Evolutionary conservation across 2,113 vertebrate species (phyloP).

Genomic region (Prionailurus bengalensis): DNA sequence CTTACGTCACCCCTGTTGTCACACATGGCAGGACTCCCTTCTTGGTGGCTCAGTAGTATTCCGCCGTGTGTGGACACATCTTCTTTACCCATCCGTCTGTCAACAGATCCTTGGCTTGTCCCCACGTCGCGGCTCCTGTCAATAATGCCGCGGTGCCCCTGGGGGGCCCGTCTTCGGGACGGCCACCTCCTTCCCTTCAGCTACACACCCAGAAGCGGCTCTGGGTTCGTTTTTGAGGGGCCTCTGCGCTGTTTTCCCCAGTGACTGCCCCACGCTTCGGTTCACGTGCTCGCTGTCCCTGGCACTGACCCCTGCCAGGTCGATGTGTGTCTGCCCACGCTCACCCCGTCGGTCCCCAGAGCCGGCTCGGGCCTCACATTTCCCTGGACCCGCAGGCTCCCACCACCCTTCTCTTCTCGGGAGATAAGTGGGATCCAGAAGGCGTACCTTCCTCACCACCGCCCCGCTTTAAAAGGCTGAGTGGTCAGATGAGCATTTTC

Average conservation of each 20-base stretch:
- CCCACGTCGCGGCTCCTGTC: rapidly evolving
- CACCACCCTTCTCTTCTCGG: neutral
- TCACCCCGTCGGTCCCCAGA: neutral
- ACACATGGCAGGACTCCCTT: neutral
- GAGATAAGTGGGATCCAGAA: too few relatives aligned
- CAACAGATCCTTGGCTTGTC: neutral
- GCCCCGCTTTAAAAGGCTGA: neutral
- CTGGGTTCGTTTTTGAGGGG: neutral
- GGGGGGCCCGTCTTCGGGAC: rapidly evolving
- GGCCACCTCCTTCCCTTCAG: rapidly evolving
- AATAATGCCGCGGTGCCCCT: rapidly evolving
- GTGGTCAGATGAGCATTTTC: rapidly evolving
- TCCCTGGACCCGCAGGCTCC: neutral
- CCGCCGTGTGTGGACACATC: rapidly evolving
- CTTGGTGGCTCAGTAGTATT: rapidly evolving
- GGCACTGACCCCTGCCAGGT: too few relatives aligned
- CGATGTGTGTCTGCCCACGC: rapidly evolving
- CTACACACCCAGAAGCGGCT: neutral
- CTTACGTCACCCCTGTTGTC: neutral
- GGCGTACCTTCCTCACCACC: rapidly evolving
- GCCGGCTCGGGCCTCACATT: rapidly evolving
- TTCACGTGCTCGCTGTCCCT: too few relatives aligned
- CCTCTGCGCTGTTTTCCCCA: rapidly evolving
- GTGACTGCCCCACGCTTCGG: neutral
- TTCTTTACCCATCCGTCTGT: rapidly evolving